Percentiles rank a stretch among this genome's conserved stretches.
Evolutionary conservation across 2,113 vertebrate genomes (phyloP).

Genomic region (Craseonycteris thonglongyai): DNA sequence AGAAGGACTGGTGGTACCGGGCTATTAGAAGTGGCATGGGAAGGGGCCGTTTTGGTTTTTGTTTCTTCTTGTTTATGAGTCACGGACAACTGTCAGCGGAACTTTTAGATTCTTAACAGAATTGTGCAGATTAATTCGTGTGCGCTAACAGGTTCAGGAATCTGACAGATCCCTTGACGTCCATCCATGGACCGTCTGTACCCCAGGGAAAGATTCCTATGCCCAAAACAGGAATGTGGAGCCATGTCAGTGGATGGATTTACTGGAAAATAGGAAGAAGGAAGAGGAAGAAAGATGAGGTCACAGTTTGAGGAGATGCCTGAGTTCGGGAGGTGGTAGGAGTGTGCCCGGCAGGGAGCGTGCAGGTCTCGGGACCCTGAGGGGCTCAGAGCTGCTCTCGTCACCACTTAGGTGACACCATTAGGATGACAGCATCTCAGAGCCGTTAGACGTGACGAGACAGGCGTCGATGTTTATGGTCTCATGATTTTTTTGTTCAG

Average conservation of each 20-base stretch:
- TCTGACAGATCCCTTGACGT: not conserved
- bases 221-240: not conserved
- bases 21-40: not conserved
- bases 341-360: not conserved
- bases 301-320: not conserved
- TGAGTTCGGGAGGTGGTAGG: not conserved
- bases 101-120: not conserved
- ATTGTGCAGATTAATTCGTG: not conserved
- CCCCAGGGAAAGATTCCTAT: not conserved
- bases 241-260: not conserved
- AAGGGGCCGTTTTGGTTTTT: not conserved
- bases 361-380: too few species aligned
- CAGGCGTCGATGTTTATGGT: not conserved
- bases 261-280: not conserved
- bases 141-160: not conserved
- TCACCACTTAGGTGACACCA: accelerated
- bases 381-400: not conserved
- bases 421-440: not conserved
- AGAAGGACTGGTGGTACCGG: not conserved
- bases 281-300: not conserved
- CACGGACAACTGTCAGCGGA: not conserved
- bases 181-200: not conserved
- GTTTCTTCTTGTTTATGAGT: not conserved
- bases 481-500: not conserved
- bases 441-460: not conserved